phyloP scores from a whole-genome alignment of 2,888 invertebrate species.

The Galerucella nymphaeae region DNA sequence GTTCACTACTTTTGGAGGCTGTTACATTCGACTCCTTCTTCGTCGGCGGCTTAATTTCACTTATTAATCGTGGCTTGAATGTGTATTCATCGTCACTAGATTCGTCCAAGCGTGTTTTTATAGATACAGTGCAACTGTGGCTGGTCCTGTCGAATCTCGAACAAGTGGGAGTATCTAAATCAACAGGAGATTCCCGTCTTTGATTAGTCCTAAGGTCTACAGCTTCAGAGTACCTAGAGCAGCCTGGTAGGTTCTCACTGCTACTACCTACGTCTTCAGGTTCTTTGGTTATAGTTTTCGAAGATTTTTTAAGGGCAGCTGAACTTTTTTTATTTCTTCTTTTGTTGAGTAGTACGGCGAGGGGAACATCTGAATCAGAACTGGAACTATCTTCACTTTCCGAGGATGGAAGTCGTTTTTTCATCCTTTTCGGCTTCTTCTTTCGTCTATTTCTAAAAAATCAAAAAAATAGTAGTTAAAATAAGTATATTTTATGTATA shows the following conservation, averaged over 20 bases:
- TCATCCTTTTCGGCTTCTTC: conserved; percentile 40
- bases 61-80: conserved; percentile 32
- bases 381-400: conserved; percentile 39
- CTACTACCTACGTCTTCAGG: conserved; percentile 19
- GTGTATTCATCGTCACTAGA: conserved; percentile 34
- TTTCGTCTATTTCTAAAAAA: conserved; percentile 41
- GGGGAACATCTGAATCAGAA: conserved; percentile 46
- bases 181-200: conserved; percentile 19
- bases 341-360: conserved; percentile 13
- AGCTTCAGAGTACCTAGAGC: conserved; percentile 36
- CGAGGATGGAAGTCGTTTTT: conserved; percentile 32
- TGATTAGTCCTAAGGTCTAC: conserved; percentile 14
- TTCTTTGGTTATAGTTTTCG: conserved; percentile 30
- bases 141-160: conserved; percentile 32
- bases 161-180: conserved; percentile 38
- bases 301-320: background rate
- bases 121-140: background rate
- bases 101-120: background rate
- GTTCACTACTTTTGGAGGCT: conserved; percentile 32
- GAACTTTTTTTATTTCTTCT: background rate
- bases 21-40: conserved; percentile 30
- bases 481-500: too few species aligned
- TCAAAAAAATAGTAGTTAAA: background rate
- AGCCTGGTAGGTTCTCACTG: conserved; percentile 26
- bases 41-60: conserved; percentile 37